Percentiles rank a stretch among this genome's conserved stretches.
Evolutionary conservation across 2,113 vertebrate species (phyloP).

Genomic region (Mormoops blainvillei): DNA sequence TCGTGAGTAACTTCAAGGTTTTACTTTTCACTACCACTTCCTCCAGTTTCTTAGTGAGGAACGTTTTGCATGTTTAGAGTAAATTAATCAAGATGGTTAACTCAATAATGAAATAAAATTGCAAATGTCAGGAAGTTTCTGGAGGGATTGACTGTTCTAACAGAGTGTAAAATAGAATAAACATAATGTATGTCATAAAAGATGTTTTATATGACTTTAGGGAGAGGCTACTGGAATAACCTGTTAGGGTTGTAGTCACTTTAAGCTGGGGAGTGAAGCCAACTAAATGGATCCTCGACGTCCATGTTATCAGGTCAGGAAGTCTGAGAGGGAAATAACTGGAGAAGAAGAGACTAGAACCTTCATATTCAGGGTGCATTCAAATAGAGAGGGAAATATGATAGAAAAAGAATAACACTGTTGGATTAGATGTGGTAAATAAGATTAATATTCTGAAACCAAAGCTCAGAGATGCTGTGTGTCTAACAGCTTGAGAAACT

Average conservation of each 20-base stretch:
- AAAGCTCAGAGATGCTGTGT: neutral
- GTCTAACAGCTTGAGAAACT: neutral
- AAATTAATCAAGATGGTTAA: constrained; percentile 5
- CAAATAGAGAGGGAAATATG: neutral
- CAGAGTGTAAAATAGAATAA: neutral
- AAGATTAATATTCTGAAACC: neutral
- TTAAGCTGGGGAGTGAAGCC: neutral
- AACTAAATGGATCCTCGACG: neutral
- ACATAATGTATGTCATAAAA: neutral
- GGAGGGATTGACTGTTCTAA: neutral
- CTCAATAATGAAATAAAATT: constrained; percentile 38
- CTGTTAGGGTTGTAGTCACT: neutral
- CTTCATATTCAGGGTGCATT: neutral
- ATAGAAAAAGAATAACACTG: neutral
- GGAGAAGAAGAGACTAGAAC: neutral
- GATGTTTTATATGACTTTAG: neutral
- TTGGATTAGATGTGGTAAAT: neutral
- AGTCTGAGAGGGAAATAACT: neutral
- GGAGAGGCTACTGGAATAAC: neutral
- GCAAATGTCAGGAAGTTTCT: neutral
- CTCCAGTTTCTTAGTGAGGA: constrained; percentile 43
- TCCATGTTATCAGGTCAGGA: neutral
- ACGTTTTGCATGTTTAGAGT: constrained; percentile 44
- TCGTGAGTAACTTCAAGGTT: constrained; percentile 52
- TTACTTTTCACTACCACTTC: constrained; percentile 47